Evolutionary conservation across 2,888 invertebrate species (phyloP), one percentile per base, ranked within the genome.

Genomic region (Oegoconia quadripuncta): DNA sequence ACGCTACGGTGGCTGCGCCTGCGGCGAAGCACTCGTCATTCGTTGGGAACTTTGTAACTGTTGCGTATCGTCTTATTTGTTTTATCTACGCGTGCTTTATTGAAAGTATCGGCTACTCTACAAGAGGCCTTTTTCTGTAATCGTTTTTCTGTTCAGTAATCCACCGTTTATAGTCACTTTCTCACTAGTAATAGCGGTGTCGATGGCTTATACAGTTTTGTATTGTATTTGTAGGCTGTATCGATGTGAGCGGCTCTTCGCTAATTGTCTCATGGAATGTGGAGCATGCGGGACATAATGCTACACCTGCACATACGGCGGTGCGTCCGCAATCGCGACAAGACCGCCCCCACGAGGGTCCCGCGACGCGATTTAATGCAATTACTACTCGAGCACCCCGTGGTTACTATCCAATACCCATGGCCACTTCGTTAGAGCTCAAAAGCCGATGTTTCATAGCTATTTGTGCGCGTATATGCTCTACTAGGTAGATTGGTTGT

Each of bases 241-340:
- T 37, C 37, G 25, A 32, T 23, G 42, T 17, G 43, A 52, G 41
- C 28, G 29, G 25, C 60, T 53, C 59, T 60, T 50, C 43, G 59
- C 61, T 71, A 72, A 71, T 68, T 66, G 62, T 58, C 23, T 27
- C 26, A 52, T 35, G 40, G 41, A 44, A 81, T 74, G 72, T 83
- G 50, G 80, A 71, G 64, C 81, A 66, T 64, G 64, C 83, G 83
- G 80, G 73, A 80, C 73, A 70, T 80, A 78, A 80, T 79, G 45
- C 55, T 51, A 64, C 37, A 49, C 40, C 27, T 38, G 40, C n/a
- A n/a, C n/a, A n/a, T n/a, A n/a, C n/a, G n/a, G n/a, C n/a, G n/a
- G n/a, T n/a, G n/a, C n/a, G n/a, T n/a, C n/a, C n/a, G n/a, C n/a
- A n/a, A n/a, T n/a, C 28, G 41, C 44, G 42, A 32, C 42, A 41